Evolutionary conservation across 2,113 vertebrate species (phyloP), one percentile per base, ranked within the genome.

Genomic region (Colistium nudipinnis): DNA sequence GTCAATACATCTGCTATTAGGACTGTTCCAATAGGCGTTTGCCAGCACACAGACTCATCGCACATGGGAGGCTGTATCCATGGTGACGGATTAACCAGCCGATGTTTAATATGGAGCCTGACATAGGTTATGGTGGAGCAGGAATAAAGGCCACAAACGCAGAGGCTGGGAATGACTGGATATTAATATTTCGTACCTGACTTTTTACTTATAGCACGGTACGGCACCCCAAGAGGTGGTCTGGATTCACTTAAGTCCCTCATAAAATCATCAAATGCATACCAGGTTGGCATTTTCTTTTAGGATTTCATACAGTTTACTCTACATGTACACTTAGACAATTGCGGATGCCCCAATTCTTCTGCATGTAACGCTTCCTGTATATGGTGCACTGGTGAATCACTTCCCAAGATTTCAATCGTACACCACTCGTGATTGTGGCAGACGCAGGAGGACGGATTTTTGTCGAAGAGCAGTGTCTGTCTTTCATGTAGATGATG

Each of bases 41-140:
- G 78, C 65, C 70, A 76, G 48, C 52, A 53, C 17, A 11, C 43
- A 62, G 54, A 6, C 72, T 76, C 55, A 78, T 84, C 73, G 41
- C 16, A 49, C 41, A 2, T 35, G 20, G 8, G 38, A 41, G 56
- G 25, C 33, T 22, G 24, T 61, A 39, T 27, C n/a, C n/a, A 31
- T 52, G 41, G 35, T 70, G 47, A 74, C 35, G 27, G 41, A 69
- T 65, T 70, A 67, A 73, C 61, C 52, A 60, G 74, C 56, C 62
- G 56, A 53, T 61, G 35, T 57, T 71, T 71, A 30, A 64, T 64
- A 25, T 49, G 63, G 54, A 36, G 41, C 7, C 24, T 25, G n/a
- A 78, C 70, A 25, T 53, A 10, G 63, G 36, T 67, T 70, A 70
- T 78, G 49, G 80, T 76, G 41, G 0, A 44, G 41, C 25, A 11